Percentiles rank a stretch among this genome's conserved stretches.
phyloP scores from a whole-genome alignment of 2,888 invertebrate species.

The Nemurella pictetii region DNA sequence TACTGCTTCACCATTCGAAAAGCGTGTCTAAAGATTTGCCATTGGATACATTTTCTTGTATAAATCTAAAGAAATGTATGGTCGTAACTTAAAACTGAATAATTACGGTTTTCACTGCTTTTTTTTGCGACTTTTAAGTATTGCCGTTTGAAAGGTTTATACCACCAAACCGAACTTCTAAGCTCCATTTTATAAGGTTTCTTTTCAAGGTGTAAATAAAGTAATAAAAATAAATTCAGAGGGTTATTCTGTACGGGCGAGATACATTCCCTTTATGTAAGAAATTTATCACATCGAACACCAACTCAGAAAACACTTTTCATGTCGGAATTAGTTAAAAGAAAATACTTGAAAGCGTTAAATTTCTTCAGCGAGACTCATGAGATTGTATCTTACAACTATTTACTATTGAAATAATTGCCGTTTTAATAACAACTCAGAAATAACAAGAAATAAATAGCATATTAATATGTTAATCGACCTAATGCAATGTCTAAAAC shows the following conservation, averaged over 20 bases:
- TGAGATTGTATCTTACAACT: too few relatives aligned
- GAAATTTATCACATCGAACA: not conserved
- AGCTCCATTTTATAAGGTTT: not conserved
- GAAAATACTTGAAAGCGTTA: too few relatives aligned
- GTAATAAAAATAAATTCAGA: not conserved
- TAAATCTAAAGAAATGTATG: not conserved
- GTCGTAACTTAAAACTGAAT: not conserved
- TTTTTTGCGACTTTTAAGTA: not conserved
- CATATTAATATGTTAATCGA: too few relatives aligned
- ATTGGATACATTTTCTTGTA: not conserved
- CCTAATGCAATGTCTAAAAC: too few relatives aligned
- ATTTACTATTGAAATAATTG: too few relatives aligned
- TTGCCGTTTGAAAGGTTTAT: not conserved
- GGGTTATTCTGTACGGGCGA: not conserved
- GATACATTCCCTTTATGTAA: not conserved
- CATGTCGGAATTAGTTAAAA: not conserved
- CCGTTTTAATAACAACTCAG: too few relatives aligned
- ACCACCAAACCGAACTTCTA: not conserved
- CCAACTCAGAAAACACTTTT: not conserved
- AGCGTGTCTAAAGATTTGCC: not conserved
- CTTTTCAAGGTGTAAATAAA: not conserved
- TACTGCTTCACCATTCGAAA: not conserved
- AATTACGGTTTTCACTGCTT: not conserved
- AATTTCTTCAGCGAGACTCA: too few relatives aligned
- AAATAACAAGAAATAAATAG: too few relatives aligned